phyloP scores from a whole-genome alignment of 2,113 vertebrate genomes.

The Strix uralensis region DNA sequence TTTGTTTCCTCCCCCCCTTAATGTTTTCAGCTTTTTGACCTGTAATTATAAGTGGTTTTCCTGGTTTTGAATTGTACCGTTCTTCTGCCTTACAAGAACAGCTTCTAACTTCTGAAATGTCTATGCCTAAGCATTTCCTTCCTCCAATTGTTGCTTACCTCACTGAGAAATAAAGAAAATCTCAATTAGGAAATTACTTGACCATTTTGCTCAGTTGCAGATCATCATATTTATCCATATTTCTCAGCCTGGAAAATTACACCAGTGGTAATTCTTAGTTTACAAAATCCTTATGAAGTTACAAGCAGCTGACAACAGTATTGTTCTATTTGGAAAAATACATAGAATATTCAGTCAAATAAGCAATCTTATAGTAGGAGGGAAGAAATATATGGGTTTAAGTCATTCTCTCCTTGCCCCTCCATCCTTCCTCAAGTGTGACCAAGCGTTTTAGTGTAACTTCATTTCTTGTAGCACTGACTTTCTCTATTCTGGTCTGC shows the following conservation, averaged over 20 bases:
- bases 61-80: neutral
- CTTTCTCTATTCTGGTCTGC: neutral
- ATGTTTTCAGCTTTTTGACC: neutral
- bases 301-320: neutral
- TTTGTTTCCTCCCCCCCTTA: neutral
- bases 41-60: neutral
- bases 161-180: conserved; percentile 13
- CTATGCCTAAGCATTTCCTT: conserved; percentile 37
- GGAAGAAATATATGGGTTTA: neutral
- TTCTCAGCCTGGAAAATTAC: neutral
- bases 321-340: neutral
- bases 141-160: conserved; percentile 57
- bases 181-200: neutral
- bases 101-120: conserved; percentile 8
- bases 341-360: neutral
- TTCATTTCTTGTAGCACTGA: neutral
- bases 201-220: neutral
- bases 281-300: neutral
- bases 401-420: neutral
- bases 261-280: neutral
- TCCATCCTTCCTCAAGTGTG: neutral
- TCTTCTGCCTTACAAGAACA: conserved; percentile 16
- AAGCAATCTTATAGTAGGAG: neutral
- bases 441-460: neutral
- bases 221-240: neutral